Evolutionary conservation across 1,140 invertebrate genomes (phyloP).

Genomic region (Zophobas atratus): DNA sequence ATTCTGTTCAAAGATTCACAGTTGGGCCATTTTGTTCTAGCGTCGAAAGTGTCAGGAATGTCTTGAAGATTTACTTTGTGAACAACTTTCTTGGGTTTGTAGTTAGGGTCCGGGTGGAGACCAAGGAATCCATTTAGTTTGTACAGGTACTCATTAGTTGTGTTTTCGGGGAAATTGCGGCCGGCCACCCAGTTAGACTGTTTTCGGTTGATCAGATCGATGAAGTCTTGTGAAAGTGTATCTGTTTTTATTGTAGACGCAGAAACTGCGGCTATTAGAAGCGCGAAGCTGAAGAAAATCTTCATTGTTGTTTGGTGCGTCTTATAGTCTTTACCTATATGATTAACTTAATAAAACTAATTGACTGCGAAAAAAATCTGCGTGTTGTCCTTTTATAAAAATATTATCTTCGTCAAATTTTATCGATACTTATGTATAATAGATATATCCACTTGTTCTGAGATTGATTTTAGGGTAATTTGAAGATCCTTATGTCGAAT

Average conservation of each 20-base stretch:
- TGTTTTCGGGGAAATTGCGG: constrained; percentile 38
- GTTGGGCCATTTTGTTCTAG: constrained; percentile 37
- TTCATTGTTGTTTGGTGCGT: not conserved
- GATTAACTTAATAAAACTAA: too few relatives aligned
- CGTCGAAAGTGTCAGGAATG: not conserved
- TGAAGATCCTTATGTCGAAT: too few relatives aligned
- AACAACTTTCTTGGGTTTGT: not conserved
- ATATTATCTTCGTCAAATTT: too few relatives aligned
- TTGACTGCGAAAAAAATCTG: too few relatives aligned
- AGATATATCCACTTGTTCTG: too few relatives aligned
- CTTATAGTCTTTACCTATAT: too few relatives aligned
- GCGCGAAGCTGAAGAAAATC: not conserved
- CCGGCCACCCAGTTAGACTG: constrained; percentile 57
- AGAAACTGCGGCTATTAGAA: constrained; percentile 6
- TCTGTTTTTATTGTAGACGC: constrained; percentile 51
- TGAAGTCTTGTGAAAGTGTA: constrained; percentile 76
- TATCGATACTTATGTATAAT: too few relatives aligned
- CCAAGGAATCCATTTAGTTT: constrained; percentile 11
- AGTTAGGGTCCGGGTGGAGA: constrained; percentile 19
- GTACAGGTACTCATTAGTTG: constrained; percentile 10
- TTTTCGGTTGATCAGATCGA: constrained; percentile 74
- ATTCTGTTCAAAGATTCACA: constrained; percentile 30
- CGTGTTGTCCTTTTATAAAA: too few relatives aligned
- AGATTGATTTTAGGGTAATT: too few relatives aligned
- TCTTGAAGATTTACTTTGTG: not conserved